These are phyloP conservation scores for Tichodroma muraria DNA, from an alignment of 2,113 vertebrate species.

Conservation along the genomic window DNA sequence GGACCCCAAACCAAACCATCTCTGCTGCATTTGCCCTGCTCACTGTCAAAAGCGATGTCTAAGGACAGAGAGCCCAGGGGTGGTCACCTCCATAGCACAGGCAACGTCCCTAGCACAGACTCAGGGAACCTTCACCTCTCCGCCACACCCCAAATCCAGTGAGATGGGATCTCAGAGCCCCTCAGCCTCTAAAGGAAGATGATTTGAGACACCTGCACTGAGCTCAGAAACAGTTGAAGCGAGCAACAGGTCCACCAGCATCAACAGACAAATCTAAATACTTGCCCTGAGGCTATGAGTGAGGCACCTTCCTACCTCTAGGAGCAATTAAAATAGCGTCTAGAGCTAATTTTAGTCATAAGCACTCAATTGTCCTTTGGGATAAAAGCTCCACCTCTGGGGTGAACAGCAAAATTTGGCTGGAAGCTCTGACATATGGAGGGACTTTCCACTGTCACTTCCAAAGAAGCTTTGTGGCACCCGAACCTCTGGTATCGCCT, in stretches of 20 bases:
- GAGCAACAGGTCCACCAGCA: neutral
- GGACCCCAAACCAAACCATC: neutral
- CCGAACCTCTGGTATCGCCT: rapidly evolving
- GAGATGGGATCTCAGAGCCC: neutral
- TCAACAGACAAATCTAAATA: neutral
- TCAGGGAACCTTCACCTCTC: neutral
- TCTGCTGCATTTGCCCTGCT: neutral
- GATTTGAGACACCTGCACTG: neutral
- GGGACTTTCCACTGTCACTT: neutral
- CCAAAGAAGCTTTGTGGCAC: neutral
- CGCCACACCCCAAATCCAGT: rapidly evolving
- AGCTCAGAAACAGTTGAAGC: neutral
- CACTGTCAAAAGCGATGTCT: rapidly evolving
- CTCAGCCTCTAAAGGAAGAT: neutral
- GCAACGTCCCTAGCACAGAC: rapidly evolving
- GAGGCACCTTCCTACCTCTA: neutral
- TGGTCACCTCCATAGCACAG: neutral
- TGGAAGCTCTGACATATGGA: neutral
- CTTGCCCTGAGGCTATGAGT: neutral
- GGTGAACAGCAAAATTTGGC: neutral
- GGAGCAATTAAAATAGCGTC: neutral
- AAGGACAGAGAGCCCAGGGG: neutral
- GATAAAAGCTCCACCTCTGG: neutral
- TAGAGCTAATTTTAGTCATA: neutral
- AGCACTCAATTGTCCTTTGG: neutral